phyloP scores from a whole-genome alignment of 23 tunicate genomes.

The Clavelina lepadiformis region DNA sequence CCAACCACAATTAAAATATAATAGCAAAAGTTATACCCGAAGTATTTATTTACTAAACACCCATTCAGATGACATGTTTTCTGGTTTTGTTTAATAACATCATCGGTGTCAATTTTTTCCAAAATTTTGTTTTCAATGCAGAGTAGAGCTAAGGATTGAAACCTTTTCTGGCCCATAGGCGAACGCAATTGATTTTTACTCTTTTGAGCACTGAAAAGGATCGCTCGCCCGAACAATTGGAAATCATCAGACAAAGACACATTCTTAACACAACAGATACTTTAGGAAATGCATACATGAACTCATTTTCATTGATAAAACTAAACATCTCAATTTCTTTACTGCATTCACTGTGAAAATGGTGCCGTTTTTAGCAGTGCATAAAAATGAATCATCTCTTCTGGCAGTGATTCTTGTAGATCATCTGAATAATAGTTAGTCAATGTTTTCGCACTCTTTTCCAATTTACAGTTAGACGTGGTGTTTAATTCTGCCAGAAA shows the following conservation, averaged over 20 bases:
- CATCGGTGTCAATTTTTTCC: background rate
- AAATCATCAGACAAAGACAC: background rate
- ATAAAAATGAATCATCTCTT: background rate
- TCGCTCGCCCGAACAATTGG: slow-evolving; percentile 2
- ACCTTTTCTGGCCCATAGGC: background rate
- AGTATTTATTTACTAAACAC: background rate
- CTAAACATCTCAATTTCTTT: background rate
- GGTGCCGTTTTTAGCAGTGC: background rate
- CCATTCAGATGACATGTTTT: background rate
- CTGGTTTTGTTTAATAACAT: background rate
- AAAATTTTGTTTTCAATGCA: background rate
- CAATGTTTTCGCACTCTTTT: background rate
- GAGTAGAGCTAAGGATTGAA: background rate
- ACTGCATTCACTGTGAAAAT: background rate
- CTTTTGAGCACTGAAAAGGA: background rate
- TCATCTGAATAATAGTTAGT: background rate
- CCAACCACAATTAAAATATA: background rate
- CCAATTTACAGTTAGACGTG: background rate
- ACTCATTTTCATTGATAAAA: too few relatives aligned
- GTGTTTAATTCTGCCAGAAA: background rate
- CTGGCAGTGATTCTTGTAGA: background rate
- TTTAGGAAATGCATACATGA: background rate
- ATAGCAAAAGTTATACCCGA: background rate
- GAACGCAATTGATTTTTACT: background rate
- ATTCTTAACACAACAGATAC: background rate